phyloP scores from a whole-genome alignment of 1,140 invertebrate species.

The Phymorhynchus buccinoides region DNA sequence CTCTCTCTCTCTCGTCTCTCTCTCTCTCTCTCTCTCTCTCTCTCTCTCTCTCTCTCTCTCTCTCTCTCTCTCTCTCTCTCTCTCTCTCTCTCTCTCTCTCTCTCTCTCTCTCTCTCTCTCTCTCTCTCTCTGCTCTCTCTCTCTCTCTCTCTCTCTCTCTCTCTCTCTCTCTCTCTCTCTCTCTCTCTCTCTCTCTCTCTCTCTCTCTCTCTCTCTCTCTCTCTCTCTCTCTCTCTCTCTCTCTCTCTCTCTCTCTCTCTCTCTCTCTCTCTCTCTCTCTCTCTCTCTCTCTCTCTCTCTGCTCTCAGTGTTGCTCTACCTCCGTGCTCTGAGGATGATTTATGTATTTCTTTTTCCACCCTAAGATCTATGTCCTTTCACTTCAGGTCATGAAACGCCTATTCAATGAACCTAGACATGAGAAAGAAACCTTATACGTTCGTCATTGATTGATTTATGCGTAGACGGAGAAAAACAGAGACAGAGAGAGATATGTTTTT shows the following conservation, averaged over 20 bases:
- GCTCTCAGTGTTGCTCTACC: not conserved
- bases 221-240: not conserved
- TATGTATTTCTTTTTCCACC: no score
- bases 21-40: no score
- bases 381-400: no score
- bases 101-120: not conserved
- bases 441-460: no score
- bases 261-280: not conserved
- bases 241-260: not conserved
- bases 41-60: not conserved
- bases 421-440: no score
- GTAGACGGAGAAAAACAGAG: no score
- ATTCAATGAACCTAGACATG: no score
- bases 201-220: not conserved
- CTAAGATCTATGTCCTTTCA: no score
- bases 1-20: no score
- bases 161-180: not conserved
- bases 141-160: not conserved
- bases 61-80: not conserved
- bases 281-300: no score
- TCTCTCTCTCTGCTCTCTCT: not conserved
- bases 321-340: no score
- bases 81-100: not conserved
- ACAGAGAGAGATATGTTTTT: no score
- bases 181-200: not conserved